Base-by-base conservation (phyloP, 2,113 vertebrate genomes). In the Carassius auratus region DNA sequence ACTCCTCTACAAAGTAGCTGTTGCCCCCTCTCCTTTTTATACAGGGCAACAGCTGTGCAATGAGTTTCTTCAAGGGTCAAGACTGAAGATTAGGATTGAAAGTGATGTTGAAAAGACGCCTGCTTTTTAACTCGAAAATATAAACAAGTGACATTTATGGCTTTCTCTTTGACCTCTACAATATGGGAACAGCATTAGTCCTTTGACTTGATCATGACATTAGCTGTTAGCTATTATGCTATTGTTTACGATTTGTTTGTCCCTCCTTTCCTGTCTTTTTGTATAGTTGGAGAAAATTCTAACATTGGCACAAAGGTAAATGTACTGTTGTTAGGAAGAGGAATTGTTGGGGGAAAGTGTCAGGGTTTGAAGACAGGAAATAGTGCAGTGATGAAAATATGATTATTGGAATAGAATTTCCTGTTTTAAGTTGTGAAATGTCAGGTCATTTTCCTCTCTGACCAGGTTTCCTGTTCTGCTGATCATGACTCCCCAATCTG, bases 291-390 rank as follows among this genome's bases (percentile, higher is more conserved):
- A 68, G 6, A 9, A 17, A 66, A 30, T 14, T 2, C 30, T 30
- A 38, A 23, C 36, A 55, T 15, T 85, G 82, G 73, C 52, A 45
- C 64, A 73, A 79, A 81, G 57, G 64, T 64, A 38, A 77, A 71
- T n/a, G 36, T 42, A 4, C 7, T 75, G 36, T 74, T 0, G 5
- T 17, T 61, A 5, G 19, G 57, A 42, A 81, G 36, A 81, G 21
- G 59, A 59, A 1, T 33, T 30, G 42, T 33, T 21, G 10, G 19
- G 19, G 59, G 73, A 78, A 84, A 23, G 38, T 36, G 66, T 83
- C n/a, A 89, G 68, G 71, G 71, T 86, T 88, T 76, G 71, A 84
- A 45, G 81, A 81, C 19, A 50, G 88, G 74, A 87, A 89, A 78
- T 61, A 75, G 75, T 78, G 66, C 82, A 50, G 36, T 26, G 15